Base-by-base conservation (phyloP, 2,113 vertebrate genomes). In the Halichoerus grypus region DNA sequence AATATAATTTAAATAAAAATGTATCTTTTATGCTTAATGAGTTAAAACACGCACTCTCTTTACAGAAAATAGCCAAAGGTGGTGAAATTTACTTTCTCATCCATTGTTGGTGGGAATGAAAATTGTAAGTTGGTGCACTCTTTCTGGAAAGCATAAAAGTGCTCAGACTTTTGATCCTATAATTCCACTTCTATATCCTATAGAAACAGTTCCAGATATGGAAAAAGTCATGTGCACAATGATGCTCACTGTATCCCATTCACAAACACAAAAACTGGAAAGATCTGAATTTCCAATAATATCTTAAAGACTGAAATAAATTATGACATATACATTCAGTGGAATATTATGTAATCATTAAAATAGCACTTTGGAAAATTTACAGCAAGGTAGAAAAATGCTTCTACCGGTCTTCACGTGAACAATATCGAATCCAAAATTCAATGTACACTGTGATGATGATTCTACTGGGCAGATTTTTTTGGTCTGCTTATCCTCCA, bases 21-120 rank as follows among this genome's bases (percentile, higher is more conserved):
- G 9, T 76, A 69, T 9, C 16, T 80, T 74, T 96, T 84, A 69
- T 49, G 46, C 39, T 93, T 46, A 95, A 85, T 91, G 15, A 84
- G 49, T 61, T 85, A 51, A 61, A 9, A 76, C 72, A 49, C 42
- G 15, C 42, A 9, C 42, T 24, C 0, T 33, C 51, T 93, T 82
- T 85, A 57, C 65, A 86, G 39, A 92, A 93, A 86, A 90, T 7
- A 74, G 22, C 39, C 26, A 80, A 96, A 95, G 57, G 53, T 31
- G 74, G 42, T 94, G 39, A 94, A 84, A 97, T 97, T 94, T 49
- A 80, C 24, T 84, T 88, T 89, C 31, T 80, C 22, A 88, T 59
- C 72, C 51, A 51, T 9, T 42, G 10, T 19, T 76, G 26, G 55
- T 57, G 18, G 46, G 46, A 79, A 9, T 63, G 49, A 89, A 89